phyloP scores from a whole-genome alignment of 2,113 vertebrate species.

The Oenanthe oenanthe region DNA sequence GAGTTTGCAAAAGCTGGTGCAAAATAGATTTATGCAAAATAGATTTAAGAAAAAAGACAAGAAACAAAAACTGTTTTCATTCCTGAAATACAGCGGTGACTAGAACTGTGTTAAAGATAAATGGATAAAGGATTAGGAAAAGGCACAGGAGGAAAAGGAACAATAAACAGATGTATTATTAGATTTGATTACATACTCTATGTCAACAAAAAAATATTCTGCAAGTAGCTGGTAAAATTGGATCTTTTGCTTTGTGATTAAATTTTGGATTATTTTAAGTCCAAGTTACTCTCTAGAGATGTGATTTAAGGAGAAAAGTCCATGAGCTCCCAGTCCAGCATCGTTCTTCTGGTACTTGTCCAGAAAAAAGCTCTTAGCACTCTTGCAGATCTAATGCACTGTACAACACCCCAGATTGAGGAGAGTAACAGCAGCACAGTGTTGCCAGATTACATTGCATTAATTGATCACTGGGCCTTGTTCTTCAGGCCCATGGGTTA shows the following conservation, averaged over 20 bases:
- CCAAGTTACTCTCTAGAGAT: background rate
- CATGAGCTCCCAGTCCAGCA: background rate
- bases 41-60: background rate
- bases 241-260: background rate
- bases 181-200: background rate
- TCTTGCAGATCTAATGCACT: background rate
- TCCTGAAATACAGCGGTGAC: background rate
- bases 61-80: background rate
- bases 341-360: background rate
- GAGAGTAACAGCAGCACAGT: background rate
- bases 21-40: background rate
- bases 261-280: background rate
- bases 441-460: background rate
- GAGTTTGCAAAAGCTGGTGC: background rate
- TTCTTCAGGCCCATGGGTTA: background rate
- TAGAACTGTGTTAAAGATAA: background rate
- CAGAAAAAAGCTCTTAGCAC: background rate
- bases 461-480: background rate
- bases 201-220: background rate
- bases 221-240: background rate
- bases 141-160: background rate
- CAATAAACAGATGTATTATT: background rate
- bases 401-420: background rate
- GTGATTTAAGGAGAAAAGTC: background rate
- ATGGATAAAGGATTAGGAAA: background rate